A percentile compares a stretch with the other conserved stretches of the same genome.
Evolutionary conservation across 2,113 vertebrate genomes (phyloP).

Genomic region (Gambusia holbrooki): DNA sequence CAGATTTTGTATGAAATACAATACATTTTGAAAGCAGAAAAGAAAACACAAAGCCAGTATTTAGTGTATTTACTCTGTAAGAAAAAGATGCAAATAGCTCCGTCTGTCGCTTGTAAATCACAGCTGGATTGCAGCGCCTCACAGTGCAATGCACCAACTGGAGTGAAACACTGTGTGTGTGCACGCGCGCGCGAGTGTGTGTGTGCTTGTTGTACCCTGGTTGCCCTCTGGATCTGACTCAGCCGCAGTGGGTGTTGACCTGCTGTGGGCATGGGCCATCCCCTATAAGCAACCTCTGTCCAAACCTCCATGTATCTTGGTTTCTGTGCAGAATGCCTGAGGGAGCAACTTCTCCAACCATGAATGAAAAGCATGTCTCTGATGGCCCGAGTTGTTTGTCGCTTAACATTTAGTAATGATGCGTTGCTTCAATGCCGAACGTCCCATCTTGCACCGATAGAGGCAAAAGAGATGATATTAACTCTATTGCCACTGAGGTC

Average conservation of each 20-base stretch:
- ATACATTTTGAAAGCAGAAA: conserved; percentile 40
- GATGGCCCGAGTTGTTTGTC: conserved; percentile 56
- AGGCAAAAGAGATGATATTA: conserved; percentile 58
- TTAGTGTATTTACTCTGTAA: conserved; percentile 39
- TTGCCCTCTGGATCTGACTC: conserved; percentile 68
- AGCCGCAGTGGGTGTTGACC: conserved; percentile 43
- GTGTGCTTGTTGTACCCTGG: conserved; percentile 32
- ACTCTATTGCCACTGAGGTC: conserved; percentile 67
- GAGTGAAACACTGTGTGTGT: conserved; percentile 31
- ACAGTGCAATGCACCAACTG: conserved; percentile 41
- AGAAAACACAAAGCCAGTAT: conserved; percentile 41
- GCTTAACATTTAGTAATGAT: conserved; percentile 68
- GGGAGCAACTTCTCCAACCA: conserved; percentile 15
- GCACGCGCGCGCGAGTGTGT: neutral
- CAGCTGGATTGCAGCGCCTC: conserved; percentile 25
- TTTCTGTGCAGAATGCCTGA: conserved; percentile 35
- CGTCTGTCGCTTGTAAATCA: conserved; percentile 74
- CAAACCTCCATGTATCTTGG: conserved; percentile 13
- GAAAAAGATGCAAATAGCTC: conserved; percentile 46
- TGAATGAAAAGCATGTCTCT: conserved; percentile 9
- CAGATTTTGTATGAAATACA: neutral
- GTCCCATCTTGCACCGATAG: conserved; percentile 58
- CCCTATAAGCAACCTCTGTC: conserved; percentile 33
- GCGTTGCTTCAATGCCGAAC: conserved; percentile 58
- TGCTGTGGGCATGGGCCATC: conserved; percentile 35